Base-by-base conservation (phyloP, 2,888 invertebrate genomes). In the Drosophila neotestacea region DNA sequence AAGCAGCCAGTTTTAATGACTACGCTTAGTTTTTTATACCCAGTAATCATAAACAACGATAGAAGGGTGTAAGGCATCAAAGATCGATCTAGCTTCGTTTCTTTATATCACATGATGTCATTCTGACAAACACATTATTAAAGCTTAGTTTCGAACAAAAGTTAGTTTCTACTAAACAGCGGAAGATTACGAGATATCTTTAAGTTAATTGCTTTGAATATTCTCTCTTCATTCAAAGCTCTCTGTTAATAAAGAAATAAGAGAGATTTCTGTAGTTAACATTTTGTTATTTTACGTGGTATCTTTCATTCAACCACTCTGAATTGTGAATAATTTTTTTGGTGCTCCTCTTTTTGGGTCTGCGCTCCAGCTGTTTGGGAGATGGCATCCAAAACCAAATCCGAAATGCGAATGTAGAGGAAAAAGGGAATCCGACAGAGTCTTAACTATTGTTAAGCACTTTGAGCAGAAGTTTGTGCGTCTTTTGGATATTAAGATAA, bases 381-480 rank as follows among this genome's bases (percentile, higher is more conserved):
- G 34, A 34, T 34, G 27, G 28, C 30, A 46, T 42, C 28, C 51
- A 47, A 71, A 65, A 50, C 44, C 9, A 32, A 60, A 50, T 51
- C 55, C 39, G 13, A 72, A 70, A 32, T 34, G 48, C 16, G 16
- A 34, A 16, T 11, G 41, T 9, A 41, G 67, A 41, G n/a, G 48
- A 13, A 16, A 46, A n/a, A 28, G 65, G 30, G 41, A 46, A 39
- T 47, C 28, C 47, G 54, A 65, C 64, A 44, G 64, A 51, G 64
- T 64, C 79, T 77, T 77, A 77, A 75, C 83, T 84, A 81, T 84
- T 77, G 85, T 80, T 84, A 59, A 79, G 74, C 70, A 81, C 70
- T 81, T 79, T 54, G 42, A 39, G 56, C 62, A 61, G 71, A 80
- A 72, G 70, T 84, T 80, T 64, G 68, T 60, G 64, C 62, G 52